Evolutionary conservation across 2,888 invertebrate genomes (phyloP), one percentile per base, ranked within the genome.

Genomic region (Eucriotettix oculatus): DNA sequence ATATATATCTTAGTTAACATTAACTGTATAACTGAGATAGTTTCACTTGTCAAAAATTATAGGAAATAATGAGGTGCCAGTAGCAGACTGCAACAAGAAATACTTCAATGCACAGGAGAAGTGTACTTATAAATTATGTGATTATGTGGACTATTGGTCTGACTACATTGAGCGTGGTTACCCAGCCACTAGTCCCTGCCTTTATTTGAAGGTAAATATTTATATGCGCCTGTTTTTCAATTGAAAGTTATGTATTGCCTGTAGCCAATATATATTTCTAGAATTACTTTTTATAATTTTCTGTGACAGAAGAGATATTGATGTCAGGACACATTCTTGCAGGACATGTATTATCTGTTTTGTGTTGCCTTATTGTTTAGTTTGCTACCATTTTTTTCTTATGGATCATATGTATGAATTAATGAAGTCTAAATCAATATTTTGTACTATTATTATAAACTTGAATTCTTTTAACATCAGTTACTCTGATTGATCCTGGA

Each of bases 101-200:
- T 80, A 84, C 69, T 90, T 79, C 69, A 86, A 89, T 72, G 80
- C 87, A 42, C 91, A 94, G 69, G 78, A 80, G 64, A 90, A 87
- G 72, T 69, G 73, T 65, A 77, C 80, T 62, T 84, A 85, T 80
- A 78, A 72, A 59, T 81, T 96, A 61, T 70, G 71, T 58, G 80
- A 89, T 52, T 96, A 84, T 72, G 68, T 92, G 56, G 68, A 78
- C 29, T 89, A 92, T 71, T 85, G 90, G 82, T 73, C 78, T 66
- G 71, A 75, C 29, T 74, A 74, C 64, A 72, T 71, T 44, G 71
- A 72, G 58, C 71, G 74, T 59, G 68, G 70, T 59, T 71, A 77
- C 65, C 69, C 73, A 1, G 65, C 67, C 16, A 68, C 72, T 44
- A 69, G 75, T 70, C 73, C 76, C 44, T 74, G 85, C 61, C 76